Evolutionary conservation across 37 sponge, comb jelly and placozoan genomes (phyloP).

Genomic region (Mnemiopsis leidyi): DNA sequence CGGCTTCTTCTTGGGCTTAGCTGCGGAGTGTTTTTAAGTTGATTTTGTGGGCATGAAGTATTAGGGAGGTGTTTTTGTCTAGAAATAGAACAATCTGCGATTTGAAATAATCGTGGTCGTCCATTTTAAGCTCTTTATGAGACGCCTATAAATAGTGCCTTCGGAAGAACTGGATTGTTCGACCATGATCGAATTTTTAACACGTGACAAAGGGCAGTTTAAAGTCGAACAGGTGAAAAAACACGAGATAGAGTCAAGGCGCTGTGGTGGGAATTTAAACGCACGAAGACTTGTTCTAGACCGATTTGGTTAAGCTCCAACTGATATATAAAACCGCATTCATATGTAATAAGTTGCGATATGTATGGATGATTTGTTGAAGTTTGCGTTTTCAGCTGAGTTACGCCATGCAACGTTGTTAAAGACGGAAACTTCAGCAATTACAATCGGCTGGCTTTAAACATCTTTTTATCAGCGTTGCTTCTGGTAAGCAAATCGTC

Average conservation of each 20-base stretch:
- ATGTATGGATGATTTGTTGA: background rate
- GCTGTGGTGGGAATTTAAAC: background rate
- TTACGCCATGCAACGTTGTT: background rate
- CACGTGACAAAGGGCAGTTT: background rate
- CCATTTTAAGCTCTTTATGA: too few species aligned
- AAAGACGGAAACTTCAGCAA: background rate
- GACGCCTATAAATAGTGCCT: too few species aligned
- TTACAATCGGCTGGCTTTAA: background rate
- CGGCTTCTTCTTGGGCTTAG: slow-evolving; percentile 53
- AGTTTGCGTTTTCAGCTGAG: background rate
- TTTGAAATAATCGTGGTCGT: too few species aligned
- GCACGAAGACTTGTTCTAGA: background rate
- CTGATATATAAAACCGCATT: background rate
- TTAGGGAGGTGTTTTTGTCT: too few species aligned
- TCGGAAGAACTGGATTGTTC: background rate
- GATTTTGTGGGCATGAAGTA: background rate
- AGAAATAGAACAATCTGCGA: too few species aligned
- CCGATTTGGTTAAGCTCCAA: background rate
- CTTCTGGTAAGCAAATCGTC: background rate
- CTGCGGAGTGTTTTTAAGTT: background rate
- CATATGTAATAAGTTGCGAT: background rate
- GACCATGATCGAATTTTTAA: background rate
- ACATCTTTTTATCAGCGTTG: background rate
- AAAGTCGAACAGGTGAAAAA: background rate
- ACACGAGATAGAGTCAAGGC: background rate